These are phyloP conservation scores for Melanchra persicariae DNA, from an alignment of 2,888 invertebrate species.

Conservation along the genomic window DNA sequence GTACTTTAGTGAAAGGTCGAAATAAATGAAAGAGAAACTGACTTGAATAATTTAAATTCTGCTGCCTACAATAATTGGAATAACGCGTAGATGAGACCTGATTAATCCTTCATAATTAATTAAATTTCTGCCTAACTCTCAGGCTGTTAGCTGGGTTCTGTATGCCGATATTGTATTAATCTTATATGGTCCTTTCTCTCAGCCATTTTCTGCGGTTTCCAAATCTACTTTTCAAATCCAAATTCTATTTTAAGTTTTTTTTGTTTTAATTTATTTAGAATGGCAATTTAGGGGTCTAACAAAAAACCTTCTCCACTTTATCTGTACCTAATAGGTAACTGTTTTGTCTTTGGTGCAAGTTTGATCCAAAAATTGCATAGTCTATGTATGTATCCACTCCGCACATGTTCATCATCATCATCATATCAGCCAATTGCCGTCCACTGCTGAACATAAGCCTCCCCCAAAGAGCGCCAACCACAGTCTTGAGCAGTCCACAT, in stretches of 20 bases:
- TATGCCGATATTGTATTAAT: constrained; percentile 32
- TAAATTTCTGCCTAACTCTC: constrained; percentile 46
- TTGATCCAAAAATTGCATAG: not conserved
- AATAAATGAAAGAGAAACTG: constrained; percentile 42
- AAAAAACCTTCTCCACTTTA: too few relatives aligned
- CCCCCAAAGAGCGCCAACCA: too few relatives aligned
- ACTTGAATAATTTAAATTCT: constrained; percentile 53
- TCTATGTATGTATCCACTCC: too few relatives aligned
- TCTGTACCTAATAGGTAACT: too few relatives aligned
- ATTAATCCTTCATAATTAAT: constrained; percentile 58
- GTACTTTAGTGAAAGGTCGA: constrained; percentile 6
- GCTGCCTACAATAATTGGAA: constrained; percentile 45
- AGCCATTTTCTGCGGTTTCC: constrained; percentile 1
- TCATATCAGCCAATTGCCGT: too few relatives aligned
- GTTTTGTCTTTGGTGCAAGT: not conserved
- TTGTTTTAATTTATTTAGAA: too few relatives aligned
- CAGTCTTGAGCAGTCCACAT: too few relatives aligned
- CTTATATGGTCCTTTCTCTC: constrained; percentile 10
- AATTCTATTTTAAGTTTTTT: too few relatives aligned
- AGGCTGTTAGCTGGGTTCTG: constrained; percentile 28
- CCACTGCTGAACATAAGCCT: too few relatives aligned
- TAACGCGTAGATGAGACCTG: constrained; percentile 44
- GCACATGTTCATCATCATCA: too few relatives aligned
- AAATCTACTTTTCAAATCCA: too few relatives aligned
- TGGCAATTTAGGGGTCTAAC: too few relatives aligned